Evolutionary conservation across 1,140 invertebrate species (phyloP), one percentile per base, ranked within the genome.

Genomic region (Scaptodrosophila lebanonensis): DNA sequence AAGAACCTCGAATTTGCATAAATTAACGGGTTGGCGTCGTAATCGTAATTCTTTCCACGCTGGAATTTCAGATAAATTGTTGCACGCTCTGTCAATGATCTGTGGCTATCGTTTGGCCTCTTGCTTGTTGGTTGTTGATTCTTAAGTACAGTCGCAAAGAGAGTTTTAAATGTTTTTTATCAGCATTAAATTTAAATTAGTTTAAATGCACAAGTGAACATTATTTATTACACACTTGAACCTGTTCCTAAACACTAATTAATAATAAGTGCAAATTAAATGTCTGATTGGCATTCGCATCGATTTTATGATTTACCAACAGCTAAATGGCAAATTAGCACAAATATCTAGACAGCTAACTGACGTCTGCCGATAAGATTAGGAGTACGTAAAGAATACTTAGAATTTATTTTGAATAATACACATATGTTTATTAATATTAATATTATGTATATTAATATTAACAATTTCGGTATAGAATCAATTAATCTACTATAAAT

Each of bases 261-360:
- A 57, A 63, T 63, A 62, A 62, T 56, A 44, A 36, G 36, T 33
- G 7, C 38, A 43, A 44, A 62, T 57, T 30, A 27, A 45, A 17
- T 16, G 40, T 42, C 40, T 40, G 38, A 50, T 61, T 8, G 8
- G 8, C 3, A 25, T 25, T 25, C 3, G 22, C 22, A 66, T 61
- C 25, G 22, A 16, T 66, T 76, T 76, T 69, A 76, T 52, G 71
- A 71, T 66, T 72, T 76, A 72, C 57, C 40, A 48, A 64, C 63
- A 64, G 53, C 59, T 64, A 64, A 64, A 63, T 64, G 59, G 59
- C 15, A 33, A 59, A 39, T 53, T 62, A 62, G 45, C 29, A 29
- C 9, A 30, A 38, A 13, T 15, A 57, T 25, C 53, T 17, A 36
- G 9, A 17, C 2, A 25, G 17, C 7, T 27, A 13, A 32, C 62